Evolutionary conservation across 2,797 vertebrate species (phyloP).

Genomic region (Poecilia picta): DNA sequence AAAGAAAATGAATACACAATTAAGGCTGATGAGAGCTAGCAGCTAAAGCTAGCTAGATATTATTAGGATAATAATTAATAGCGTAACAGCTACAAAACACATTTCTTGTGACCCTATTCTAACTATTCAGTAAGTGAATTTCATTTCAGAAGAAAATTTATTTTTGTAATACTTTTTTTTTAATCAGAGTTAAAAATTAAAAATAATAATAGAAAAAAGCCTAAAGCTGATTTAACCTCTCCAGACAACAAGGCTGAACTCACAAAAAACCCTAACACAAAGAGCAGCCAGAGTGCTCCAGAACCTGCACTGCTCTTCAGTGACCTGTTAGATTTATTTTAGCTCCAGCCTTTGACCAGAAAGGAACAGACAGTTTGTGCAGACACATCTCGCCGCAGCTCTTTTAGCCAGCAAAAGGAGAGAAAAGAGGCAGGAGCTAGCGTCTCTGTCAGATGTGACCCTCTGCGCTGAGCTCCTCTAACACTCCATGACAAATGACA

Average conservation of each 20-base stretch:
- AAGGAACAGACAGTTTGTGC: slow-evolving; percentile 63
- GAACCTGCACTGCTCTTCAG: slow-evolving; percentile 4
- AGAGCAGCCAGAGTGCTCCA: neutral
- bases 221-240: neutral
- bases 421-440: slow-evolving; percentile 25
- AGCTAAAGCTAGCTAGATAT: neutral
- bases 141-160: neutral
- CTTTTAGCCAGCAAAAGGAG: slow-evolving; percentile 31
- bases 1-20: neutral
- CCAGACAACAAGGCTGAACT: neutral
- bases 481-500: slow-evolving; percentile 52
- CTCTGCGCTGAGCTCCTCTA: slow-evolving; percentile 37
- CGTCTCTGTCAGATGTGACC: slow-evolving; percentile 51
- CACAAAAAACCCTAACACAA: neutral
- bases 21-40: neutral
- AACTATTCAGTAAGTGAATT: neutral
- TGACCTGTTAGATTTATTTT: slow-evolving; percentile 26
- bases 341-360: slow-evolving; percentile 40
- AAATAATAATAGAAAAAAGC: neutral
- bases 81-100: neutral
- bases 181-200: neutral
- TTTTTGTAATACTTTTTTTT: neutral
- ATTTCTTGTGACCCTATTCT: neutral
- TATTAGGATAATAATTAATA: neutral
- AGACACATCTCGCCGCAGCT: slow-evolving; percentile 59